These are phyloP conservation scores for Chiridota heheva DNA, from an alignment of 35 echinoderm and acorn worm species.

Conservation along the genomic window DNA sequence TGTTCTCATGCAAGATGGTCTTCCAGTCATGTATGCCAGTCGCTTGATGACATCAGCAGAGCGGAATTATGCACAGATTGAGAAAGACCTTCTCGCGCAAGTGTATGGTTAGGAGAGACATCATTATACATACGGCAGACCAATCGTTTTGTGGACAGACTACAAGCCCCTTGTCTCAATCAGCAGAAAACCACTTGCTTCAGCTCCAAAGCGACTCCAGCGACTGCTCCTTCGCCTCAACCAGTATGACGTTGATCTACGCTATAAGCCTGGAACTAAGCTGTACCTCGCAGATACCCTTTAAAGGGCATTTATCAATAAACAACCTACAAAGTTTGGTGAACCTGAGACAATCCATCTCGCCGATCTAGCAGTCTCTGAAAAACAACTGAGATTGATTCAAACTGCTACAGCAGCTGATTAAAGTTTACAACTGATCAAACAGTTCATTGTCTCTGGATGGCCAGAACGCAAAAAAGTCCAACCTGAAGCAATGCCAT, in stretches of 20 bases:
- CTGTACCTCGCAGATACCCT: slow-evolving; percentile 63
- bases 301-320: slow-evolving; percentile 36
- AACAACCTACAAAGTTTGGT: background rate
- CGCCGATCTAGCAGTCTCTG: slow-evolving; percentile 4
- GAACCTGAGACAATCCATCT: slow-evolving; percentile 4
- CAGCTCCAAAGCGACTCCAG: slow-evolving; percentile 66
- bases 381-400: background rate
- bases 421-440: background rate
- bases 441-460: slow-evolving; percentile 18
- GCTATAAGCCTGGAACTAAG: slow-evolving; percentile 56
- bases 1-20: slow-evolving; percentile 47
- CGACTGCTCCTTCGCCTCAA: background rate
- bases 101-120: slow-evolving; percentile 65
- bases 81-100: slow-evolving; percentile 69
- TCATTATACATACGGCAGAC: slow-evolving; percentile 54
- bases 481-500: slow-evolving; percentile 25
- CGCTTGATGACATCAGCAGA: slow-evolving; percentile 50
- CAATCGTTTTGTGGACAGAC: slow-evolving; percentile 57
- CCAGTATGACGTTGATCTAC: slow-evolving; percentile 52
- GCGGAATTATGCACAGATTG: slow-evolving; percentile 62
- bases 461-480: slow-evolving; percentile 51
- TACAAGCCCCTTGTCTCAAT: slow-evolving; percentile 75
- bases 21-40: slow-evolving; percentile 56
- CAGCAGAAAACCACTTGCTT: slow-evolving; percentile 41
- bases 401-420: background rate